Base-by-base conservation (phyloP, 2,113 vertebrate species). In the Phalacrocorax brasilianus region DNA sequence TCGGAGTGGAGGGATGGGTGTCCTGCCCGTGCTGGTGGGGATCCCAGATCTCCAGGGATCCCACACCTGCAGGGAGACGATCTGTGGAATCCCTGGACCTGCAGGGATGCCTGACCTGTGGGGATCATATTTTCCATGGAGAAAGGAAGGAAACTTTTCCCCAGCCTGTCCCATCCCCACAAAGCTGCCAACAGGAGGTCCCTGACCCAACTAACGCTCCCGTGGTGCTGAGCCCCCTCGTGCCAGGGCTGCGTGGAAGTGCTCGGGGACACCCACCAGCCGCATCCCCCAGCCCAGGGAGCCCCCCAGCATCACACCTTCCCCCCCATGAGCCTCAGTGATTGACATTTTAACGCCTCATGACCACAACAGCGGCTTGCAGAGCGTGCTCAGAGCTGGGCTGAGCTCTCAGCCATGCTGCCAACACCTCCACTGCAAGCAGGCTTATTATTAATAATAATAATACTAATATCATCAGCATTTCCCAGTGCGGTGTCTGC, bases 381-480 rank as follows among this genome's bases (percentile, higher is more conserved):
- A 32, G 35, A 50, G 28, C 2, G 1, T 27, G 52, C 44, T 47
- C 1, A 2, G 38, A 47, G 61, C 9, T 0, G 27, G 32, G 27
- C 56, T 45, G 17, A 58, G 73, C 38, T 28, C 74, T 44, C 2
- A 0, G 38, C 50, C 17, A 1, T 4, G 6, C 27, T 2, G 1
- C 52, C 30, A 45, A 23, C 33, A 45, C 17, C 40, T 32, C 33
- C 24, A 4, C 12, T 73, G 28, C 32, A 56, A 33, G 21, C 27
- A 35, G 22, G 11, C 5, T 61, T n/a, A 17, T 66, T 66, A 61
- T 17, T 78, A 65, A 24, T 40, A 42, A 30, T 55, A 45, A 26
- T 49, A 32, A 3, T 14, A 35, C 1, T 59, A 45, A 32, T 56
- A 38, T 27, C 5, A 38, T 18, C 71, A 82, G 45, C 22, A 35